Conservation (phyloP, 1,140 invertebrate genomes). For the Trichomalopsis sarcophagae region DNA sequence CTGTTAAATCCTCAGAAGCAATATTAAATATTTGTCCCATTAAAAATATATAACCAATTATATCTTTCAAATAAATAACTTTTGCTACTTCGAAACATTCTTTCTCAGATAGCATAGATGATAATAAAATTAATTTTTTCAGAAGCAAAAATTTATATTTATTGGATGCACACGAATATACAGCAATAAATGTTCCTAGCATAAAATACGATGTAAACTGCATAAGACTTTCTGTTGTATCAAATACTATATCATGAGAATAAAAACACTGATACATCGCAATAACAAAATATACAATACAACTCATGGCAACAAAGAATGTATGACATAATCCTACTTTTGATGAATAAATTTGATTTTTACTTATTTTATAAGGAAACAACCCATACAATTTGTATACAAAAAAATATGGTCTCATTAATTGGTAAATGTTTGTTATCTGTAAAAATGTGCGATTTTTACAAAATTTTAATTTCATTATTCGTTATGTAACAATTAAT, state of each 20-base stretch:
- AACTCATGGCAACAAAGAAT: constrained; percentile 32
- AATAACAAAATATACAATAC: background rate
- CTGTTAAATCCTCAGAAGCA: constrained; percentile 36
- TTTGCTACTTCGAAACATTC: constrained; percentile 56
- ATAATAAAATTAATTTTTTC: constrained; percentile 52
- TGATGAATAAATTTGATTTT: constrained; percentile 36
- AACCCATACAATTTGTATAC: constrained; percentile 53
- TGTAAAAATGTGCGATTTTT: background rate
- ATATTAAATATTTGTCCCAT: constrained; percentile 20
- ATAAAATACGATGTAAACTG: constrained; percentile 59
- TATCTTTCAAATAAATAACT: constrained; percentile 63
- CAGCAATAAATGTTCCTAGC: constrained; percentile 40
- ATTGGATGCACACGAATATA: constrained; percentile 46
- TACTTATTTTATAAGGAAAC: constrained; percentile 57
- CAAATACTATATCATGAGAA: constrained; percentile 32
- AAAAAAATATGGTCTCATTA: constrained; percentile 57
- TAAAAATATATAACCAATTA: constrained; percentile 60
- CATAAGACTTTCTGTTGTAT: constrained; percentile 54
- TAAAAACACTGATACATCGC: constrained; percentile 59
- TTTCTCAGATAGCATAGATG: constrained; percentile 55
- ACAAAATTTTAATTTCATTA: background rate
- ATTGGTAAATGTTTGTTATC: constrained; percentile 15
- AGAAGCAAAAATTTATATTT: constrained; percentile 55
- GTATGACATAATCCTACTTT: constrained; percentile 52
- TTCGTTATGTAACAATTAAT: background rate